Base-by-base conservation (phyloP, 92 coral and sea anemone genomes). In the Parazoanthus atlanticus region DNA sequence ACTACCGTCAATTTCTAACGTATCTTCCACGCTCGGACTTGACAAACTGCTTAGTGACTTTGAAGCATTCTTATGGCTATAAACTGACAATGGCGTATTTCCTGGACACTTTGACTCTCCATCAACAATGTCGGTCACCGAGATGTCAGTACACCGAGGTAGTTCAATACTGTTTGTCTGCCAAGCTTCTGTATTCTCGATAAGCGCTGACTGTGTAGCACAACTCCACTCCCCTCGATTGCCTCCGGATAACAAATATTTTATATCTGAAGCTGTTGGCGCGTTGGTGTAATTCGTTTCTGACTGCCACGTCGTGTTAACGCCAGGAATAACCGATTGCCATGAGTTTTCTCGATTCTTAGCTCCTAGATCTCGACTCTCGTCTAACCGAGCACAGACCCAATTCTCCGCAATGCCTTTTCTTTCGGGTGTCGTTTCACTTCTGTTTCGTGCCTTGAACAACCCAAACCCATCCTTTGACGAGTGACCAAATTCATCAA, bases 401-500 rank as follows among this genome's bases (percentile, higher is more conserved):
- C 5, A n/a, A 54, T 58, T 80, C 19, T 70, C 15, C 34, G 30
- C 13, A 16, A 26, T n/a, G 21, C 28, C 32, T 73, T 31, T 21
- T 28, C 31, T 30, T 49, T 43, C 21, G n/a, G 26, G 1, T 65
- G 34, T n/a, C 10, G 23, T 40, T 40, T 69, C 79, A 34, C 25
- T 64, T 38, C 32, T 26, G 5, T n/a, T 66, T 38, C 33, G 86
- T 41, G 70, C 78, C 56, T 58, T 28, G 11, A 46, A 72, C 46
- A 30, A 33, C 26, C 78, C 15, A 54, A 54, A 75, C 46, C 16
- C 74, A 2, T 79, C 85, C 31, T 61, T 64, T 58, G 67, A 25
- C 29, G 56, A 46, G 3, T n/a, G n/a, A 74, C 29, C 58, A 49
- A 80, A 36, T 28, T 21, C 70, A 54, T 93, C 94, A 49, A 92